Evolutionary conservation across 2,797 vertebrate species (phyloP).

Genomic region (Knipowitschia caucasica): DNA sequence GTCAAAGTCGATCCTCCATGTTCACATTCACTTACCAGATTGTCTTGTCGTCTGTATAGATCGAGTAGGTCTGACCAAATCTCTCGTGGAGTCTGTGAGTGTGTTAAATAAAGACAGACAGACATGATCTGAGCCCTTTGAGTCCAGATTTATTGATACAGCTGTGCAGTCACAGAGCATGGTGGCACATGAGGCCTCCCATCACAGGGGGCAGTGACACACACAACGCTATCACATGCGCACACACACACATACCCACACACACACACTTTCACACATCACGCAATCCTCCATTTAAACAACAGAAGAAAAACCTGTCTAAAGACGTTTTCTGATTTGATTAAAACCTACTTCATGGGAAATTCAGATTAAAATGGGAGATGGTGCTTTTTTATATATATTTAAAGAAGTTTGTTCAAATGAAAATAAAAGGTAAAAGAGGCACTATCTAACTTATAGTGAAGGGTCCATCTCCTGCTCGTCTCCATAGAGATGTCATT

Average conservation of each 20-base stretch:
- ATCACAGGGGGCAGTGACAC: slow-evolving; percentile 56
- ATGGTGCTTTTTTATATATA: not conserved
- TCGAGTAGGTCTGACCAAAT: no score
- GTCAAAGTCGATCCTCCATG: no score
- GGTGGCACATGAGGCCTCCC: slow-evolving; percentile 66
- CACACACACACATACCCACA: slow-evolving; percentile 11
- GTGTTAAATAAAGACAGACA: slow-evolving; percentile 66
- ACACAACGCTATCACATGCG: slow-evolving; percentile 28
- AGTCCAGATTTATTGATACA: slow-evolving; percentile 82
- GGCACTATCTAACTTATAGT: slow-evolving; percentile 21
- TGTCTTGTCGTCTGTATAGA: no score
- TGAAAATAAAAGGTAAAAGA: slow-evolving; percentile 7
- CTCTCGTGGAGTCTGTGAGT: not conserved
- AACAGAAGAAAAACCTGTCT: slow-evolving; percentile 13
- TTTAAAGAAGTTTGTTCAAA: slow-evolving; percentile 2
- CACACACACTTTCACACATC: slow-evolving; percentile 6
- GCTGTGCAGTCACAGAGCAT: slow-evolving; percentile 78
- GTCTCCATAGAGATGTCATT: not conserved
- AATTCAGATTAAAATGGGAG: slow-evolving; percentile 4
- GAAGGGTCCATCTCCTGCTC: no score
- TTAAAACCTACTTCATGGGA: slow-evolving; percentile 1
- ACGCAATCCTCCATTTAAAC: slow-evolving; percentile 8
- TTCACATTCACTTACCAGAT: no score
- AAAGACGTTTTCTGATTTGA: not conserved
- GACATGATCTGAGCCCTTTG: slow-evolving; percentile 82